Evolutionary conservation across 2,113 vertebrate genomes (phyloP).

Genomic region (Gobio gobio): DNA sequence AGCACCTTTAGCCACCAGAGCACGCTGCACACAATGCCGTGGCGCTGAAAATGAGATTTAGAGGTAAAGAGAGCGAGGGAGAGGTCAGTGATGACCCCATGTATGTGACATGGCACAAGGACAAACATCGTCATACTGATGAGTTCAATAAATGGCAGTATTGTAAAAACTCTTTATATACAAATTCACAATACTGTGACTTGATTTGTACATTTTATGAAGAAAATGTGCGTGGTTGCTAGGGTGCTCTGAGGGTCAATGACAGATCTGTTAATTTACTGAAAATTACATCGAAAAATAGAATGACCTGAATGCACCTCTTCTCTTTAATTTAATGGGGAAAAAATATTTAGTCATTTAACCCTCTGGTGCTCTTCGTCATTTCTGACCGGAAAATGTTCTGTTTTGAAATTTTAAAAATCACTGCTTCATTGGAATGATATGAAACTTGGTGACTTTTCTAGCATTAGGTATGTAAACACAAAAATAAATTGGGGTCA

Average conservation of each 20-base stretch:
- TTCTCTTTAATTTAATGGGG: neutral
- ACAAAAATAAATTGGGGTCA: no score
- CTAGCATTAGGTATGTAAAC: no score
- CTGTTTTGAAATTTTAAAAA: no score
- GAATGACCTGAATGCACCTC: neutral
- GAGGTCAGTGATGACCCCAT: slow-evolving; percentile 46
- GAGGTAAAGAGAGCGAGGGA: slow-evolving; percentile 49
- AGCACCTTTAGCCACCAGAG: slow-evolving; percentile 78
- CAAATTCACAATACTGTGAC: slow-evolving; percentile 6
- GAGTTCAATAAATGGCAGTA: slow-evolving; percentile 8
- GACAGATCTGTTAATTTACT: neutral
- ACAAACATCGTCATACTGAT: slow-evolving; percentile 30
- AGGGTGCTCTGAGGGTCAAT: neutral
- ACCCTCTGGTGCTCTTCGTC: no score
- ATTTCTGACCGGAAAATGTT: no score
- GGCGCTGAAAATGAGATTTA: slow-evolving; percentile 26
- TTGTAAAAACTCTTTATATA: neutral
- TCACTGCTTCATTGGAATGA: no score
- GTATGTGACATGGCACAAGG: slow-evolving; percentile 46
- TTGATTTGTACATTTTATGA: neutral
- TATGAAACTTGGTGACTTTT: no score
- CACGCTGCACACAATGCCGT: slow-evolving; percentile 70
- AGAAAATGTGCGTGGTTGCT: neutral
- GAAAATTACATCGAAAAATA: neutral
- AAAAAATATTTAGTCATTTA: neutral